Percentiles rank a stretch among this genome's conserved stretches.
phyloP scores from a whole-genome alignment of 1,140 invertebrate genomes.

The Ruditapes philippinarum region DNA sequence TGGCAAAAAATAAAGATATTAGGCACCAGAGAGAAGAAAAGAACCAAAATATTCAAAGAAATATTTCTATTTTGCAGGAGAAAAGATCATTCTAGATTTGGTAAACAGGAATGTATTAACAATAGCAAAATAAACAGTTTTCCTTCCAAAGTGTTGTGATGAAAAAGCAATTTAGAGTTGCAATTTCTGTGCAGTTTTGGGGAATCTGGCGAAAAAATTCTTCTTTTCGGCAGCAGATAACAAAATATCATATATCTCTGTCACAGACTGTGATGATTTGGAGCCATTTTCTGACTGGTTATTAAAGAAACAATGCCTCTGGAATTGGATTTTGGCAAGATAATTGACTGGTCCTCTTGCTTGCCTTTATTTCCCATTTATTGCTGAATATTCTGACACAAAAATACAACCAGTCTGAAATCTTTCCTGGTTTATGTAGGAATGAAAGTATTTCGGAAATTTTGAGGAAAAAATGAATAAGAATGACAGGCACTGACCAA shows the following conservation, averaged over 20 bases:
- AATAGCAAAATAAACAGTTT: no score
- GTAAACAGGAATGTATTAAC: no score
- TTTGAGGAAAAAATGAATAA: not conserved
- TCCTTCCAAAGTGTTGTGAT: not conserved
- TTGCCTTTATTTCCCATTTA: conserved; percentile 40
- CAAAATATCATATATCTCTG: conserved; percentile 30
- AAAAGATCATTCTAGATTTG: no score
- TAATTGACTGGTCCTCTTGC: conserved; percentile 18
- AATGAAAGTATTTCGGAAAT: not conserved
- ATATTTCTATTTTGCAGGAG: no score
- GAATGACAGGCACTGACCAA: not conserved
- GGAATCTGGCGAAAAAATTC: not conserved
- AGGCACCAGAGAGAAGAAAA: no score
- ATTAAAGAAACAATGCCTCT: conserved; percentile 39
- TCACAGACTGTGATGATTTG: conserved; percentile 10
- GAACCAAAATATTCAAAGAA: no score
- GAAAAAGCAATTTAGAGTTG: not conserved
- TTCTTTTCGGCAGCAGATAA: not conserved
- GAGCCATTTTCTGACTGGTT: not conserved
- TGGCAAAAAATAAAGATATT: no score
- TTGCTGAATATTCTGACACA: not conserved
- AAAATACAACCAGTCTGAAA: not conserved
- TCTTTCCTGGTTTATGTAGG: not conserved
- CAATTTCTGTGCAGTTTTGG: not conserved
- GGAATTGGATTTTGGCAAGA: conserved; percentile 33